Conservation (phyloP, 2,888 invertebrate species). For the Amiota minor region DNA sequence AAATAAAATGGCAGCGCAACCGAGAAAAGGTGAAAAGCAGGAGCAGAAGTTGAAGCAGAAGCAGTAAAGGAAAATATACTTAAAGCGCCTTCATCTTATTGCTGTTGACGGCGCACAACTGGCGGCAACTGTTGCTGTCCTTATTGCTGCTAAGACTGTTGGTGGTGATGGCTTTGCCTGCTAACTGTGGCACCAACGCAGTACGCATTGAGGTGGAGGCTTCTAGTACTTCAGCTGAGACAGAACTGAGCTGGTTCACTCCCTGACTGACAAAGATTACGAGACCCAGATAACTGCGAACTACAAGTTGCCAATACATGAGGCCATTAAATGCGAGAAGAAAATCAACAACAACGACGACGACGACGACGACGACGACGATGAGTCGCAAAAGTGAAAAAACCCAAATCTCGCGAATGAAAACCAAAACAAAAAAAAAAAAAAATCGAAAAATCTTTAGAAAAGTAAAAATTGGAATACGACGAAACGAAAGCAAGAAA, state of each 20-base stretch:
- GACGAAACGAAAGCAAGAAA: constrained; percentile 37
- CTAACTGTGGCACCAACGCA: constrained; percentile 41
- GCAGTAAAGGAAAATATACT: constrained; percentile 35
- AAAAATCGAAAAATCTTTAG: constrained; percentile 38
- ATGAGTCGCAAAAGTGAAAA: constrained; percentile 35
- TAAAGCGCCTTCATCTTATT: constrained; percentile 30
- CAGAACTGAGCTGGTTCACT: too few relatives aligned
- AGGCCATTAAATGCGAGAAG: constrained; percentile 62
- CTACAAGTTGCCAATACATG: constrained; percentile 69
- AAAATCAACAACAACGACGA: constrained; percentile 12
- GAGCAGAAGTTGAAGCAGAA: constrained; percentile 50
- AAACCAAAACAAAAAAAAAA: constrained; percentile 40
- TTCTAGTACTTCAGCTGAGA: constrained; percentile 9
- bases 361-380: constrained; percentile 18
- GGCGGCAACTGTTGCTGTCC: constrained; percentile 8
- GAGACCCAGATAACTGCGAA: constrained; percentile 67
- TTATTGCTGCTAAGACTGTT: constrained; percentile 19
- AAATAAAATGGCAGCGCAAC: constrained; percentile 69
- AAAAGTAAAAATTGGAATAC: constrained; percentile 25
- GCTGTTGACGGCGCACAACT: constrained; percentile 27
- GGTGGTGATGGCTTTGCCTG: constrained; percentile 27
- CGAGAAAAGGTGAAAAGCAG: constrained; percentile 51
- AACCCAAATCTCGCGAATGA: constrained; percentile 39
- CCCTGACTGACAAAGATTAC: constrained; percentile 58
- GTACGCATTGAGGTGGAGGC: constrained; percentile 51